These are phyloP conservation scores for Morpho helenor DNA, from an alignment of 2,888 invertebrate genomes.

Conservation along the genomic window DNA sequence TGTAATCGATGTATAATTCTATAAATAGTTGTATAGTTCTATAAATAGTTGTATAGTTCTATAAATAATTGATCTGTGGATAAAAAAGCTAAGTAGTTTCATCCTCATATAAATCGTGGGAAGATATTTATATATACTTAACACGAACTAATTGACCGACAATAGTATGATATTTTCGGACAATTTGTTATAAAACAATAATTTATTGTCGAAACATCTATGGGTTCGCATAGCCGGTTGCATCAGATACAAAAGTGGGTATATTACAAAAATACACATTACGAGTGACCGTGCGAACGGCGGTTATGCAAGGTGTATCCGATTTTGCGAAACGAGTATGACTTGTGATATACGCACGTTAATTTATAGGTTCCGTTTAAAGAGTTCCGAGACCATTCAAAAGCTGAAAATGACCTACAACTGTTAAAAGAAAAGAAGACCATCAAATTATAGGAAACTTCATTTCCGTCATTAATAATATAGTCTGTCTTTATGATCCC, in stretches of 20 bases:
- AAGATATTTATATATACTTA: background rate
- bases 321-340: conserved; percentile 48
- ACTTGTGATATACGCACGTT: conserved; percentile 6
- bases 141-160: background rate
- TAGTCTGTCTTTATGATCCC: too few relatives aligned
- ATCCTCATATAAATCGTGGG: background rate
- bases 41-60: too few relatives aligned
- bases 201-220: conserved; percentile 18
- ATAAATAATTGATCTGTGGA: background rate
- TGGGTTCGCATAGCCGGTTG: conserved; percentile 17
- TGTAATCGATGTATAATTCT: too few relatives aligned
- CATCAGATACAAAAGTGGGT: conserved; percentile 34
- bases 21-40: too few relatives aligned
- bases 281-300: conserved; percentile 47
- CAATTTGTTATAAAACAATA: conserved; percentile 14
- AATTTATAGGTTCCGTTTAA: conserved; percentile 7
- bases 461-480: too few relatives aligned
- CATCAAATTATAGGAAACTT: too few relatives aligned
- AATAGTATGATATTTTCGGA: conserved; percentile 3
- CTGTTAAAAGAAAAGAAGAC: too few relatives aligned
- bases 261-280: conserved; percentile 46
- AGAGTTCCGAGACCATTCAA: background rate
- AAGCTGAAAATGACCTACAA: too few relatives aligned
- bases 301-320: conserved; percentile 47
- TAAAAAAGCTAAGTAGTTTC: background rate